These are phyloP conservation scores for Craniophora ligustri DNA, from an alignment of 2,888 invertebrate species.

Conservation along the genomic window DNA sequence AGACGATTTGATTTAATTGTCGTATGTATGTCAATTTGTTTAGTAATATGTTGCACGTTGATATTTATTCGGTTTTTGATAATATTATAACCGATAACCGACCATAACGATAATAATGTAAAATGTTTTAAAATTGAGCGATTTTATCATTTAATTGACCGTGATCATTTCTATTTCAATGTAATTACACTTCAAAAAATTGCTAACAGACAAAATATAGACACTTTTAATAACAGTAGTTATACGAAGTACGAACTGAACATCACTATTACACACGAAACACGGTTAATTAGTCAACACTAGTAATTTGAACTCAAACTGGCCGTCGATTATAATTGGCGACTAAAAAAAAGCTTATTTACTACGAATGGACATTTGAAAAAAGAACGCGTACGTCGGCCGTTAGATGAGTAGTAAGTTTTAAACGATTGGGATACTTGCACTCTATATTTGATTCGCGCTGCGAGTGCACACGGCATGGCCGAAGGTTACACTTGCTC, in stretches of 20 bases:
- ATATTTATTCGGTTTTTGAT: conserved; percentile 20
- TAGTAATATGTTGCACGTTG: conserved; percentile 16
- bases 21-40: conserved; percentile 40
- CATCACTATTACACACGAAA: conserved; percentile 32
- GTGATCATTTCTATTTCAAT: no score
- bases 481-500: conserved; percentile 69
- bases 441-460: conserved; percentile 79
- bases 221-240: conserved; percentile 26
- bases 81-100: not conserved
- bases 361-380: conserved; percentile 7
- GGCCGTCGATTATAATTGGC: no score
- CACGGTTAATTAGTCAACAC: conserved; percentile 17
- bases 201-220: conserved; percentile 25
- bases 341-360: not conserved
- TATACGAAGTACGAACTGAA: conserved; percentile 19
- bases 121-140: no score
- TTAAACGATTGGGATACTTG: conserved; percentile 73
- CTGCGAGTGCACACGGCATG: conserved; percentile 82
- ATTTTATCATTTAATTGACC: no score
- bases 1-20: conserved; percentile 19
- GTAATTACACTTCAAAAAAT: not conserved
- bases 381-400: conserved; percentile 9
- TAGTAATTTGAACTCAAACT: conserved; percentile 12
- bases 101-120: not conserved
- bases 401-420: conserved; percentile 6